Conservation (phyloP, 2,113 vertebrate species). For the Nettapus auritus region DNA sequence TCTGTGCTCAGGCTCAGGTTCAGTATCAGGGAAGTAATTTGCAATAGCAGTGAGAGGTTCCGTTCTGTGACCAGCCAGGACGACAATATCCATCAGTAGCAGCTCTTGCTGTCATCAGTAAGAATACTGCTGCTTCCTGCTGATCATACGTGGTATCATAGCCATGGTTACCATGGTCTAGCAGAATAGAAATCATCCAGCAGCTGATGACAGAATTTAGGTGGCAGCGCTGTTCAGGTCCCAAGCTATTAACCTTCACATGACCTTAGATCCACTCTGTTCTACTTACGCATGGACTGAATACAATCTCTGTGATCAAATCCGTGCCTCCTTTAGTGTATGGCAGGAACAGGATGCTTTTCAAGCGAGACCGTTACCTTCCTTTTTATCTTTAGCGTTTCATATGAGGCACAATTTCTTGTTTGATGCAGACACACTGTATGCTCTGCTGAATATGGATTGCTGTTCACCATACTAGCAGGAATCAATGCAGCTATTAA, state of each 20-base stretch:
- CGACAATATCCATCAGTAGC: background rate
- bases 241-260: background rate
- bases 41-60: background rate
- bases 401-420: background rate
- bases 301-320: background rate
- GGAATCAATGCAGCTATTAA: background rate
- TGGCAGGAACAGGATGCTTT: background rate
- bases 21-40: background rate
- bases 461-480: background rate
- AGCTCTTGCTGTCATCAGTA: background rate
- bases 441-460: background rate
- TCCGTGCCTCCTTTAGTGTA: background rate
- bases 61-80: background rate
- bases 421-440: background rate
- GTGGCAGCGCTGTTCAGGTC: background rate
- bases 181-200: background rate
- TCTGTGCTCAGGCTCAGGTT: background rate
- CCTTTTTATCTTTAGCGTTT: background rate
- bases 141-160: background rate
- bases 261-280: background rate
- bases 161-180: background rate
- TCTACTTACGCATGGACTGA: background rate
- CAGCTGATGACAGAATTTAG: background rate
- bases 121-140: background rate
- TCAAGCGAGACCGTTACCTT: background rate